A percentile compares a stretch with the other conserved stretches of the same genome.
phyloP scores from a whole-genome alignment of 2,797 vertebrate genomes.

The Choloepus didactylus region DNA sequence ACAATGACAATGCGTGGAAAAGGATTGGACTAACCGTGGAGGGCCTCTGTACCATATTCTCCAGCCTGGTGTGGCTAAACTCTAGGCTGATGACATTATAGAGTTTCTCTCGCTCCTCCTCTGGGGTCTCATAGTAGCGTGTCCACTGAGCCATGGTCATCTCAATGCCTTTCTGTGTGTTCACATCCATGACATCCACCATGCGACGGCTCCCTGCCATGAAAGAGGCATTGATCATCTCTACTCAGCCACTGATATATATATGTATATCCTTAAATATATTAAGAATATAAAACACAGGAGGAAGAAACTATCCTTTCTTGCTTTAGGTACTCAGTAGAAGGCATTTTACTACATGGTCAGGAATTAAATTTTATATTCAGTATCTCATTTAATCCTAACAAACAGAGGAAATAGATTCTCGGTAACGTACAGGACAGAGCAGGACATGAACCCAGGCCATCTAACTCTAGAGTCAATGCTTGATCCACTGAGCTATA shows the following conservation, averaged over 20 bases:
- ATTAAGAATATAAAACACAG: slow-evolving; percentile 43
- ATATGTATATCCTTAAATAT: background rate
- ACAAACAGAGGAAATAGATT: slow-evolving; percentile 44
- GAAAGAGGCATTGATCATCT: slow-evolving; percentile 60
- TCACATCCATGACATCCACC: slow-evolving; percentile 99
- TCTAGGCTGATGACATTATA: slow-evolving; percentile 99
- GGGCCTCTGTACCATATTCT: slow-evolving; percentile 96
- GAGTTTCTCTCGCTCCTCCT: slow-evolving; percentile 96
- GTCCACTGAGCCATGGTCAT: slow-evolving; percentile 99
- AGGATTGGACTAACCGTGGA: slow-evolving; percentile 90
- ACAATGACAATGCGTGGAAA: background rate
- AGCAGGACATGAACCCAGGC: background rate
- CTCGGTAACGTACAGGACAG: background rate
- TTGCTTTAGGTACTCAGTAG: slow-evolving; percentile 49
- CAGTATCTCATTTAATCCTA: slow-evolving; percentile 11
- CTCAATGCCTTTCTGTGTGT: slow-evolving; percentile 98
- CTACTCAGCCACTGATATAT: background rate
- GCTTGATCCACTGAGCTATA: background rate
- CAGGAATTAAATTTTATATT: background rate
- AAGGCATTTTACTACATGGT: background rate
- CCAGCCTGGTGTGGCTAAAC: slow-evolving; percentile 98
- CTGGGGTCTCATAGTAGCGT: slow-evolving; percentile 97
- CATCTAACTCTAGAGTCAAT: background rate
- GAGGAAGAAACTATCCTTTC: background rate
- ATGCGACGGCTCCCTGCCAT: slow-evolving; percentile 95